Conservation (phyloP, 2,888 invertebrate genomes). For the Dryobotodes eremita region DNA sequence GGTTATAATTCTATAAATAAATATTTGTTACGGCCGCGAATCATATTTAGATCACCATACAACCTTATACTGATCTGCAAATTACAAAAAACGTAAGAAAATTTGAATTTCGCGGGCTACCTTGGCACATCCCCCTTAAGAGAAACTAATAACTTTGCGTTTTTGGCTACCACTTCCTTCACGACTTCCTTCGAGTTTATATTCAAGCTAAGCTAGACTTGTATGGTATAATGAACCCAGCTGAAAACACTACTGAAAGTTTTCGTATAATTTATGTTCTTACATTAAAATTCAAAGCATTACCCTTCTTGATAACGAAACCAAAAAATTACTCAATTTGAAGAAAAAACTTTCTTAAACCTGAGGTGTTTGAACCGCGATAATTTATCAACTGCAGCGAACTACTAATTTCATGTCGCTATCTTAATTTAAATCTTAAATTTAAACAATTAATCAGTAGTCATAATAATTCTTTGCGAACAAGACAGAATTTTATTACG, state of each 20-base stretch:
- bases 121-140: too few relatives aligned
- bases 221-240: background rate
- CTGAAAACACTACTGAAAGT: background rate
- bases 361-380: conserved; percentile 26
- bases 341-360: conserved; percentile 27
- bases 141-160: background rate
- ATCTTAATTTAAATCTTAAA: conserved; percentile 47
- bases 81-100: too few relatives aligned
- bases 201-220: background rate
- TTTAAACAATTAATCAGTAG: conserved; percentile 34
- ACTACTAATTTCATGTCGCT: conserved; percentile 1
- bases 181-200: background rate
- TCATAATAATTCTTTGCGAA: conserved; percentile 14
- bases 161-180: background rate
- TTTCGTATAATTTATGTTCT: conserved; percentile 3
- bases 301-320: background rate
- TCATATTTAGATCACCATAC: too few relatives aligned
- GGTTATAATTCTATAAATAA: too few relatives aligned
- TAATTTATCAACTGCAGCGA: conserved; percentile 19
- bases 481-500: conserved; percentile 15
- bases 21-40: too few relatives aligned
- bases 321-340: conserved; percentile 1
- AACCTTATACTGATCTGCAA: too few relatives aligned
- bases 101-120: too few relatives aligned
- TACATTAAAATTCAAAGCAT: conserved; percentile 9